phyloP scores from a whole-genome alignment of 2,888 invertebrate genomes.

The Megaustenia siamemsis region DNA sequence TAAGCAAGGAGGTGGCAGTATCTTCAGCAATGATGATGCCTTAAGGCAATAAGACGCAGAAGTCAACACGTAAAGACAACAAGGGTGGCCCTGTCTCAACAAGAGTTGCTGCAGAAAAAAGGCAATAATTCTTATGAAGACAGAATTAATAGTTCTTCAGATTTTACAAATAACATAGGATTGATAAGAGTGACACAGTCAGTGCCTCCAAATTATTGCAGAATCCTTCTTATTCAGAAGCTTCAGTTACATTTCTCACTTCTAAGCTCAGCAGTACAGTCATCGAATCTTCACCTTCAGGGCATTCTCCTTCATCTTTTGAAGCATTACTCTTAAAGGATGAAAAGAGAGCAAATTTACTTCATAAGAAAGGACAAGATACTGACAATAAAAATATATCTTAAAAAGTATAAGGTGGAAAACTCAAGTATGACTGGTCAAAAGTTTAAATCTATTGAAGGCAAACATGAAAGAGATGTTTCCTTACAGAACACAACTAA shows the following conservation, averaged over 20 bases:
- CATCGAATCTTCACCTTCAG: slow-evolving; percentile 19
- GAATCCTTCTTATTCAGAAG: neutral
- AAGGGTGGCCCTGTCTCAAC: slow-evolving; percentile 38
- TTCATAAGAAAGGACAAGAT: slow-evolving; percentile 33
- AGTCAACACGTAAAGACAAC: slow-evolving; percentile 21
- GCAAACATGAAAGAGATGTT: slow-evolving; percentile 52
- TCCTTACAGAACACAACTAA: slow-evolving; percentile 48
- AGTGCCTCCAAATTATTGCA: neutral
- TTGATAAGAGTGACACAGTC: neutral
- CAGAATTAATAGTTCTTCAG: neutral
- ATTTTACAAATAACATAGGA: neutral
- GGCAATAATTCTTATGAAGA: neutral
- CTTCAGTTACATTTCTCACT: neutral
- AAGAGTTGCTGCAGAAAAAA: slow-evolving; percentile 34
- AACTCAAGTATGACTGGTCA: slow-evolving; percentile 64
- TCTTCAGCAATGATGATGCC: slow-evolving; percentile 69
- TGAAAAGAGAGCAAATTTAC: slow-evolving; percentile 44
- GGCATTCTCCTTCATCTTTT: slow-evolving; percentile 41
- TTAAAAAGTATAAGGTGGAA: slow-evolving; percentile 63
- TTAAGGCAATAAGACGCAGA: slow-evolving; percentile 33
- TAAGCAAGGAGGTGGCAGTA: slow-evolving; percentile 67
- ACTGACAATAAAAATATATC: neutral
- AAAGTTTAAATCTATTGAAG: slow-evolving; percentile 14
- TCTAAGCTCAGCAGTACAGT: neutral
- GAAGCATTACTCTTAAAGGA: slow-evolving; percentile 50